Conservation (phyloP, 2,888 invertebrate species). For the Eledona agricola region DNA sequence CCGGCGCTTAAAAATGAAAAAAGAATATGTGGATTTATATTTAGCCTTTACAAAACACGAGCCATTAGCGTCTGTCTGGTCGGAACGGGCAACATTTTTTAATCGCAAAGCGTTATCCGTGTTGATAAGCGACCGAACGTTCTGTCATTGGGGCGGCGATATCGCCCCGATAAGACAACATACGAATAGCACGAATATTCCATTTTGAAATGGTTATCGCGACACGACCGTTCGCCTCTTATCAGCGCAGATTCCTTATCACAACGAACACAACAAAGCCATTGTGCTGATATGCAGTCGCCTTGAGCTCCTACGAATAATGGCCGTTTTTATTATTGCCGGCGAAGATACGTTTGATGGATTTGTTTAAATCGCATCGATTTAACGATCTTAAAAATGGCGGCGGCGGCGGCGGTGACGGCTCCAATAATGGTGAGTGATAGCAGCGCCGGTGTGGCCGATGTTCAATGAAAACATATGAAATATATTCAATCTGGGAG, state of each 20-base stretch:
- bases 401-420: conserved; percentile 40
- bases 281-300: conserved; percentile 51
- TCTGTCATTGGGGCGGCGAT: conserved; percentile 58
- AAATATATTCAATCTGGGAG: conserved; percentile 77
- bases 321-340: conserved; percentile 39
- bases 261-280: conserved; percentile 57
- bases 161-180: conserved; percentile 56
- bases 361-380: conserved; percentile 28
- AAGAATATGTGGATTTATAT: conserved; percentile 28
- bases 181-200: conserved; percentile 63
- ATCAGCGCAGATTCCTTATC: conserved; percentile 59
- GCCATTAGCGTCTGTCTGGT: conserved; percentile 39
- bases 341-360: conserved; percentile 16
- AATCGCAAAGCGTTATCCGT: conserved; percentile 37
- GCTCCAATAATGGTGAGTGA: conserved; percentile 54
- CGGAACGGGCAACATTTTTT: conserved; percentile 31
- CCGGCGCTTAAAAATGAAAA: conserved; percentile 30
- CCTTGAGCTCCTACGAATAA: conserved; percentile 44
- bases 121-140: conserved; percentile 46
- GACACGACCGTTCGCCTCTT: conserved; percentile 58
- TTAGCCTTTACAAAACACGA: conserved; percentile 36
- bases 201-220: conserved; percentile 62
- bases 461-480: conserved; percentile 66
- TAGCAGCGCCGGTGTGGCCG: conserved; percentile 56
- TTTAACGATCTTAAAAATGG: conserved; percentile 41